Evolutionary conservation across 2,797 vertebrate genomes (phyloP).

Genomic region (Argentina silus): DNA sequence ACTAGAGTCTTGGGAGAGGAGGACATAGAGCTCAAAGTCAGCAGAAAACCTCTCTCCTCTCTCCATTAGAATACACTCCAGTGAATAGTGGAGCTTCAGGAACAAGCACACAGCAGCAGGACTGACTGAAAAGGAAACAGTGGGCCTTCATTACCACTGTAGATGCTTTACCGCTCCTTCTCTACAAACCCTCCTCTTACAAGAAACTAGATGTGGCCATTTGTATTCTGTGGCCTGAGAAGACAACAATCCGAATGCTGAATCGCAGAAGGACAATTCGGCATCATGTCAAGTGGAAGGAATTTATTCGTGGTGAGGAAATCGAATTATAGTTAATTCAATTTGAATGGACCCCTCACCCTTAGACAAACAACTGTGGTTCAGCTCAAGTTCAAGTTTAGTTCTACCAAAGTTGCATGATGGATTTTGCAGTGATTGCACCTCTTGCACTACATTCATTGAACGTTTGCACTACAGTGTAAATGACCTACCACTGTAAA

Average conservation of each 20-base stretch:
- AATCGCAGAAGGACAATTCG: constrained; percentile 8
- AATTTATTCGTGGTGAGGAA: neutral
- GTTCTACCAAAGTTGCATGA: neutral
- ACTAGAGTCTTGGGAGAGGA: neutral
- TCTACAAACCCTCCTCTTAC: neutral
- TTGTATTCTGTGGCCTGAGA: neutral
- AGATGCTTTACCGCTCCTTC: neutral
- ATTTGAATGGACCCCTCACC: neutral
- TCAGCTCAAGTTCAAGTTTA: constrained; percentile 21
- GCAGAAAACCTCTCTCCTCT: neutral
- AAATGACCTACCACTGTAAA: too few species aligned
- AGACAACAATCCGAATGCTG: constrained; percentile 5
- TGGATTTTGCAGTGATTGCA: neutral
- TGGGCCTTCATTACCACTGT: constrained; percentile 7
- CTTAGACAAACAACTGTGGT: neutral
- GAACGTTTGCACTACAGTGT: neutral
- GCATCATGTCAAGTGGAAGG: constrained; percentile 20
- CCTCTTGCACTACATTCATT: neutral
- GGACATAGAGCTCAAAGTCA: neutral
- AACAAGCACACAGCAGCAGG: neutral
- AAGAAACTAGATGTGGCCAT: neutral
- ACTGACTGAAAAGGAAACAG: neutral
- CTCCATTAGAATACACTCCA: neutral
- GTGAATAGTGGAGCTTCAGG: neutral
- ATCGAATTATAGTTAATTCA: constrained; percentile 7